Evolutionary conservation across 2,113 vertebrate genomes (phyloP).

Genomic region (Arizona elegans): DNA sequence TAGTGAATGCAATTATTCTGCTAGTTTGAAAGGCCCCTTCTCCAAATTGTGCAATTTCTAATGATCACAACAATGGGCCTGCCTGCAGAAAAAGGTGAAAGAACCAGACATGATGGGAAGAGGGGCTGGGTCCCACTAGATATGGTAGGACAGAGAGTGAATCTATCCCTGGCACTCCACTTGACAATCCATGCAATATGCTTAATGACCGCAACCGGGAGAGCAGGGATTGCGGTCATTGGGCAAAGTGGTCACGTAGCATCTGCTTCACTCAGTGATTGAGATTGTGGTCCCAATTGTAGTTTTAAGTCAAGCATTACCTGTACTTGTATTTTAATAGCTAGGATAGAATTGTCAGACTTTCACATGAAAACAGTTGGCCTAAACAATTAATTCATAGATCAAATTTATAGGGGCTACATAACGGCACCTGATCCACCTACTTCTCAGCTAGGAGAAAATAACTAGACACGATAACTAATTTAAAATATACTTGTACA

Average conservation of each 20-base stretch:
- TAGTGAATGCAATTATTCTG: too few relatives aligned
- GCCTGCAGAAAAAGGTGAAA: background rate
- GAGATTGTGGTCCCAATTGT: background rate
- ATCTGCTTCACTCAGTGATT: background rate
- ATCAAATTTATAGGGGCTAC: background rate
- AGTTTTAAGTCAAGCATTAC: background rate
- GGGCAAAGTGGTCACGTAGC: background rate
- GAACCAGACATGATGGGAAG: background rate
- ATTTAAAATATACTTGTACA: background rate
- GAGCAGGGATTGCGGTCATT: background rate
- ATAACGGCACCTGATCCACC: background rate
- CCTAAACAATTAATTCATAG: background rate
- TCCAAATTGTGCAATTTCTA: background rate
- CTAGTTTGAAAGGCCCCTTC: background rate
- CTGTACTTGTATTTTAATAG: background rate
- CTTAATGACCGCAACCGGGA: background rate
- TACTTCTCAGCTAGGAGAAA: background rate
- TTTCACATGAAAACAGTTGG: background rate
- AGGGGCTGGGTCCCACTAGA: background rate
- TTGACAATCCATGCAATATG: background rate
- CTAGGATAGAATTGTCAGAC: background rate
- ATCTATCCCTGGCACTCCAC: background rate
- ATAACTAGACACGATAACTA: background rate
- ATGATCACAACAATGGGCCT: background rate
- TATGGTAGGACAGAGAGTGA: background rate